Evolutionary conservation across 2,888 invertebrate genomes (phyloP).

Genomic region (Agonopterix arenella): DNA sequence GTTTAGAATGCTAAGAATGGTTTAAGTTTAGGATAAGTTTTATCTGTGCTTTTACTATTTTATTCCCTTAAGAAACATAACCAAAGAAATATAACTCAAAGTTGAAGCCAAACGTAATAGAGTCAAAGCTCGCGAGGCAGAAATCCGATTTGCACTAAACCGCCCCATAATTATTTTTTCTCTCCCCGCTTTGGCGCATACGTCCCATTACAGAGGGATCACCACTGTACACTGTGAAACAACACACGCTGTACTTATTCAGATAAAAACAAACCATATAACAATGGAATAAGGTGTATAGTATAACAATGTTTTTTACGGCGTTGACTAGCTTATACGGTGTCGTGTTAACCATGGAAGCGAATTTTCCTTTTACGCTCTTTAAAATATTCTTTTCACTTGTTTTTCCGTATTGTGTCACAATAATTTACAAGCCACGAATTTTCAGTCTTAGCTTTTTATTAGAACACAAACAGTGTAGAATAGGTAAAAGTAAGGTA

Average conservation of each 20-base stretch:
- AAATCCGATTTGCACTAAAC: conserved; percentile 39
- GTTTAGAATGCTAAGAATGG: too few species aligned
- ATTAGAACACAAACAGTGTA: too few species aligned
- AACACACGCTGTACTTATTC: neutral
- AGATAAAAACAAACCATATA: neutral
- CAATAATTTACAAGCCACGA: too few species aligned
- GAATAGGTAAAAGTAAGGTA: too few species aligned
- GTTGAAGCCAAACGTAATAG: conserved; percentile 5
- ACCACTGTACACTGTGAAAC: conserved; percentile 27
- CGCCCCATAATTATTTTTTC: conserved; percentile 47
- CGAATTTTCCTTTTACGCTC: conserved; percentile 46
- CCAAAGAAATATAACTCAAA: neutral
- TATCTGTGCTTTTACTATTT: too few species aligned
- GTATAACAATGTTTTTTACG: neutral
- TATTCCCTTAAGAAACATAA: too few species aligned
- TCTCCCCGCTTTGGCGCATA: conserved; percentile 29
- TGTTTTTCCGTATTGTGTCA: conserved; percentile 29
- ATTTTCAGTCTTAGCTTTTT: too few species aligned
- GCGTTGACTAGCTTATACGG: neutral
- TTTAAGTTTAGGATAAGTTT: too few species aligned
- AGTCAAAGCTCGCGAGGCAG: conserved; percentile 12
- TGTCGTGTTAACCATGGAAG: conserved; percentile 27
- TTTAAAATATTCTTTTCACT: conserved; percentile 42
- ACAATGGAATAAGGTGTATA: neutral
- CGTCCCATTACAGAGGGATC: conserved; percentile 58